Evolutionary conservation across 2,888 invertebrate species (phyloP).

Genomic region (Ennomos erosarius): DNA sequence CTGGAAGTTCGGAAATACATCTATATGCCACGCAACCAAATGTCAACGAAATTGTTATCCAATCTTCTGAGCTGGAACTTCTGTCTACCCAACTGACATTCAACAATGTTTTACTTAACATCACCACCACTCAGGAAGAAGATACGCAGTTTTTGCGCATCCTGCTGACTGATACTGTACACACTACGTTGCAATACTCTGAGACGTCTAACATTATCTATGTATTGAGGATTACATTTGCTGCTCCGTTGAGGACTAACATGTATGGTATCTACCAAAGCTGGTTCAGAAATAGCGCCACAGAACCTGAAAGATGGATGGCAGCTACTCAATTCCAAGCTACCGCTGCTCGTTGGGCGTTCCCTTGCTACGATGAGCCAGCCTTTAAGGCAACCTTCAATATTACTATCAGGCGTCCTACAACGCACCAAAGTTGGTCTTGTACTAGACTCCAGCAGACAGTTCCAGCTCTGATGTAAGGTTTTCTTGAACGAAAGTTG

Average conservation of each 20-base stretch:
- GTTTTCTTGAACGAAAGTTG: slow-evolving; percentile 11
- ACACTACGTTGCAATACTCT: slow-evolving; percentile 49
- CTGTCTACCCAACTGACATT: slow-evolving; percentile 68
- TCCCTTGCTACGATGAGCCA: slow-evolving; percentile 94
- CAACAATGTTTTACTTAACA: slow-evolving; percentile 33
- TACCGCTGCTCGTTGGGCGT: slow-evolving; percentile 88
- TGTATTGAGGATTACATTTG: slow-evolving; percentile 56
- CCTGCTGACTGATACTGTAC: slow-evolving; percentile 37
- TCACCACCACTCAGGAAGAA: slow-evolving; percentile 36
- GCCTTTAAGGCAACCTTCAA: slow-evolving; percentile 91
- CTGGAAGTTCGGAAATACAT: slow-evolving; percentile 68
- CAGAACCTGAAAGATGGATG: slow-evolving; percentile 70
- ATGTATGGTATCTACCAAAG: slow-evolving; percentile 77
- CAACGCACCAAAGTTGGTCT: slow-evolving; percentile 76
- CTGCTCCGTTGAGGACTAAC: slow-evolving; percentile 61
- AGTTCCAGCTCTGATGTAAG: slow-evolving; percentile 49
- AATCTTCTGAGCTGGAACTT: slow-evolving; percentile 58
- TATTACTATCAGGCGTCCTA: slow-evolving; percentile 86
- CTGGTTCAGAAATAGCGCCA: slow-evolving; percentile 65
- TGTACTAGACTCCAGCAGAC: slow-evolving; percentile 84
- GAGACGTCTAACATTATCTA: slow-evolving; percentile 48
- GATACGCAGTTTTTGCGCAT: slow-evolving; percentile 62
- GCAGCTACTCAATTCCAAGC: slow-evolving; percentile 90
- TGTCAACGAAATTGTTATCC: slow-evolving; percentile 66
- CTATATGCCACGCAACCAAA: slow-evolving; percentile 56